Conservation (phyloP, 2,888 invertebrate species). For the Patella depressa region DNA sequence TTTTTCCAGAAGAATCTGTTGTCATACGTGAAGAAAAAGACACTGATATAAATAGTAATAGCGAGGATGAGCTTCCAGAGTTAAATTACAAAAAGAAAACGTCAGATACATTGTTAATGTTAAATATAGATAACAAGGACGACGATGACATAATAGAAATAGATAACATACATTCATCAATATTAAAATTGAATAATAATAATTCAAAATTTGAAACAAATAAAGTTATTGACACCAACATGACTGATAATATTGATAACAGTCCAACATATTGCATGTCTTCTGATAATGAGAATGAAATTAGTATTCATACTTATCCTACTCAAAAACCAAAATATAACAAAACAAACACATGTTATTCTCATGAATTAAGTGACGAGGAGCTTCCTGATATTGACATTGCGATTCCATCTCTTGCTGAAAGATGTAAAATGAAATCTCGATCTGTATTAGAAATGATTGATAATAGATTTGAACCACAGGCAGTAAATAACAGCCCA, state of each 20-base stretch:
- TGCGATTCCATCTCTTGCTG: background rate
- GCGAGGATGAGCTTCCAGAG: background rate
- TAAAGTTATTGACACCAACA: too few species aligned
- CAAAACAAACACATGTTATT: background rate
- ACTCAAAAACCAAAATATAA: background rate
- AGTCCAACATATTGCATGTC: background rate
- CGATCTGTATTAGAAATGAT: background rate
- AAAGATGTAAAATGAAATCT: background rate
- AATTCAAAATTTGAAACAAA: too few species aligned
- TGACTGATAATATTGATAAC: too few species aligned
- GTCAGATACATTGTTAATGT: too few species aligned
- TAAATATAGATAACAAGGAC: too few species aligned
- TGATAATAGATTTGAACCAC: background rate
- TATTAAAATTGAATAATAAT: too few species aligned
- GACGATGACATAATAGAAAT: too few species aligned
- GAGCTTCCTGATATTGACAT: conserved; percentile 18
- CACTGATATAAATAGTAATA: background rate
- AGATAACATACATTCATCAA: too few species aligned
- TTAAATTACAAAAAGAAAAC: background rate
- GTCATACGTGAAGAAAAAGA: background rate
- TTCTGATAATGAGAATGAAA: background rate
- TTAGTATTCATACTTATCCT: background rate
- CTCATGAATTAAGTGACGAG: conserved; percentile 4
- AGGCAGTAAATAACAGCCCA: background rate
- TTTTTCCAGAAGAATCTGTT: too few species aligned